Percentiles rank a stretch among this genome's conserved stretches.
phyloP scores from a whole-genome alignment of 2,113 vertebrate species.

The Pyrgilauda ruficollis region DNA sequence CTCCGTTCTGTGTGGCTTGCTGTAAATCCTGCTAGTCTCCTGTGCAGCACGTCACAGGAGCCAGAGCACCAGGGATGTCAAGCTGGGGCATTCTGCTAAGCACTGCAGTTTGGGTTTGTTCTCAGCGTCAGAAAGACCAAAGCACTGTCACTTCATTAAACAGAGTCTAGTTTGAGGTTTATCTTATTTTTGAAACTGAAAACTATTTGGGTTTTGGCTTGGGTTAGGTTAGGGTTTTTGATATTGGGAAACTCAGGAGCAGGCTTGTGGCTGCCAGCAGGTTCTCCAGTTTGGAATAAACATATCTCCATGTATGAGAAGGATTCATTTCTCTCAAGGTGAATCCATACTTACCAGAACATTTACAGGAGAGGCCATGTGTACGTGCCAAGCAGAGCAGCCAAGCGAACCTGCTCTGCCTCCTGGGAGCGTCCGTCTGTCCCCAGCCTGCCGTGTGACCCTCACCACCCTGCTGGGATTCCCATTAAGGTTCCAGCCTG shows the following conservation, averaged over 20 bases:
- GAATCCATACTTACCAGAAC: background rate
- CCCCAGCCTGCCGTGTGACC: background rate
- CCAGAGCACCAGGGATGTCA: background rate
- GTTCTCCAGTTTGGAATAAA: background rate
- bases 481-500: background rate
- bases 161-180: background rate
- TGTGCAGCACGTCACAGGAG: background rate
- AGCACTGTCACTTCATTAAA: background rate
- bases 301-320: background rate
- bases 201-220: background rate
- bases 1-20: background rate
- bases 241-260: background rate
- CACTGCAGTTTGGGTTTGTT: background rate
- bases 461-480: background rate
- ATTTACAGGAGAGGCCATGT: background rate
- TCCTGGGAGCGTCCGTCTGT: fast-evolving
- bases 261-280: background rate
- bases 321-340: background rate
- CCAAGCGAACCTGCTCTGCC: fast-evolving
- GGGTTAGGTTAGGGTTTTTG: background rate
- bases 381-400: background rate
- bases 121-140: background rate
- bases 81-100: background rate
- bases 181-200: background rate
- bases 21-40: conserved; percentile 38